Conservation (phyloP, 2,888 invertebrate genomes). For the Aphodius sticticus region DNA sequence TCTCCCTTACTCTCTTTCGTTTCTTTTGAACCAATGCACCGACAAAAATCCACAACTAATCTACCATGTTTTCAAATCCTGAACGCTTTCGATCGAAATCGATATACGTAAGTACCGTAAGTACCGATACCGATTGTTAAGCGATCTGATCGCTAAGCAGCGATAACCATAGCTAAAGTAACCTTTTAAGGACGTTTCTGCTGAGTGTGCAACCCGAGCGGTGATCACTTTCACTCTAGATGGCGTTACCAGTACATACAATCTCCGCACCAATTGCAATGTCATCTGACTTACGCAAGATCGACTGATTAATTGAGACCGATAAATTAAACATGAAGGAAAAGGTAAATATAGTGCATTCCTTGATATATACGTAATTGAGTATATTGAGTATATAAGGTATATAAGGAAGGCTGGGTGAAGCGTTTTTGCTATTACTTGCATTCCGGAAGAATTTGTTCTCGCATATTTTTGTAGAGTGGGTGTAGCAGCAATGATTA, state of each 20-base stretch:
- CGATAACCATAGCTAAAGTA: background rate
- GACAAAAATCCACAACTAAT: background rate
- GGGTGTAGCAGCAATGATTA: background rate
- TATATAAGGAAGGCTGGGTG: background rate
- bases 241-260: background rate
- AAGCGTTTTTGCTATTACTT: background rate
- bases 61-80: too few species aligned
- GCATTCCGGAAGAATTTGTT: background rate
- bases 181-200: conserved; percentile 4
- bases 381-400: background rate
- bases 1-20: background rate
- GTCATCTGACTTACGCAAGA: background rate
- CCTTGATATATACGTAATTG: background rate
- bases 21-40: background rate
- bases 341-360: background rate
- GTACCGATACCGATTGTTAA: background rate
- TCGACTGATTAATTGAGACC: background rate
- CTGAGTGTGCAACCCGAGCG: background rate
- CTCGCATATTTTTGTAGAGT: background rate
- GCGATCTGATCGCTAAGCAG: background rate
- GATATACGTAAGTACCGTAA: too few species aligned
- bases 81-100: background rate
- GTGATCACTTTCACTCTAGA: background rate
- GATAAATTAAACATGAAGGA: conserved; percentile 4
- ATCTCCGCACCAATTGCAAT: background rate